Percentiles rank a stretch among this genome's conserved stretches.
Conservation (phyloP, 2,888 invertebrate genomes). For the Xestia ashworthii region DNA sequence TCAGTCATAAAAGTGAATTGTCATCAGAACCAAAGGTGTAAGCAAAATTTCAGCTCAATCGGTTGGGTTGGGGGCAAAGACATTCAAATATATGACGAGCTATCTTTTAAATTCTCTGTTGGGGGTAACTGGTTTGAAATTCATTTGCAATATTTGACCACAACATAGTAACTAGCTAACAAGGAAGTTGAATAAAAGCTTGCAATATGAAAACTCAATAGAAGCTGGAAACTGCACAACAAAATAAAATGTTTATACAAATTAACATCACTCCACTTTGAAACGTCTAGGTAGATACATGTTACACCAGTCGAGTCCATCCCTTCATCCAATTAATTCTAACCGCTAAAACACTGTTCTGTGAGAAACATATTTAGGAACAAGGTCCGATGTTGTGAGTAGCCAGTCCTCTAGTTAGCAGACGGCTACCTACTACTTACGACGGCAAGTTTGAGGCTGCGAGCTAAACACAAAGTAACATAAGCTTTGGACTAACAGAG, state of each 20-base stretch:
- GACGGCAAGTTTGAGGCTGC: constrained; percentile 1
- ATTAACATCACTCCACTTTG: constrained; percentile 2
- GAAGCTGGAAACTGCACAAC: neutral
- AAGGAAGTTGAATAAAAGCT: neutral
- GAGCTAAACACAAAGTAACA: constrained; percentile 66
- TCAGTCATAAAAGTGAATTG: neutral
- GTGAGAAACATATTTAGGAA: constrained; percentile 29
- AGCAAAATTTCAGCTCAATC: neutral
- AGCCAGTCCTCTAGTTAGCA: constrained; percentile 25
- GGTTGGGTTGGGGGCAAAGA: neutral
- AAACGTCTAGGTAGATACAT: neutral
- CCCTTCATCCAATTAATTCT: constrained; percentile 33
- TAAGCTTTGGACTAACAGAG: constrained; percentile 41
- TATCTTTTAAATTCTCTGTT: too few relatives aligned
- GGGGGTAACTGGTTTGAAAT: neutral
- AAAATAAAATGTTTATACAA: neutral
- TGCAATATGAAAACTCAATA: neutral
- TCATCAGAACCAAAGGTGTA: neutral
- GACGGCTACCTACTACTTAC: constrained; percentile 41
- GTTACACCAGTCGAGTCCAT: constrained; percentile 3
- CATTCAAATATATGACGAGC: too few relatives aligned
- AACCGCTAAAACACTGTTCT: constrained; percentile 10
- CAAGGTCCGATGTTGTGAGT: constrained; percentile 9
- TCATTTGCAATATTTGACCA: neutral
- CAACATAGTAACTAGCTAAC: neutral